These are phyloP conservation scores for Papilio elwesi DNA, from an alignment of 2,888 invertebrate species.

Conservation along the genomic window DNA sequence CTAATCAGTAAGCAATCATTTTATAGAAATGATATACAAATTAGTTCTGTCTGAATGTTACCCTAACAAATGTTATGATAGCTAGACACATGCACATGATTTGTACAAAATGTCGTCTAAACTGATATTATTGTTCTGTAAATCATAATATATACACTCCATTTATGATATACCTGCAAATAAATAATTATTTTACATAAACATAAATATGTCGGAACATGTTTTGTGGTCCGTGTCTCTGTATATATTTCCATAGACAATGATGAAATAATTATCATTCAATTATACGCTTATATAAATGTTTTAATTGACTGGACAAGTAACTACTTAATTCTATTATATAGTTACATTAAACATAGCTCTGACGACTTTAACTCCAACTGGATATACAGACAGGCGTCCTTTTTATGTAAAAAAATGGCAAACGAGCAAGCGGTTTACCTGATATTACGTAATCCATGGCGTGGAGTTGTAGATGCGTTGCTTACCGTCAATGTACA, in stretches of 20 bases:
- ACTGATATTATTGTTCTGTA: constrained; percentile 13
- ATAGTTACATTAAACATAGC: too few relatives aligned
- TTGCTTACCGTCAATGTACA: too few relatives aligned
- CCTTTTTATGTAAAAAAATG: too few relatives aligned
- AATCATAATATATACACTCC: background rate
- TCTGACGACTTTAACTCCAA: too few relatives aligned
- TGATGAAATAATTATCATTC: background rate
- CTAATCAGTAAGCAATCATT: background rate
- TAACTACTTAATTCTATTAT: background rate
- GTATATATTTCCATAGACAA: background rate
- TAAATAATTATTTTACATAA: background rate
- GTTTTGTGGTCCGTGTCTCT: background rate
- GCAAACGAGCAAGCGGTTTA: too few relatives aligned
- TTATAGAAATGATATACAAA: background rate
- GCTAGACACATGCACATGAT: background rate
- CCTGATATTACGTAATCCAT: too few relatives aligned
- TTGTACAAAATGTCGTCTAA: constrained; percentile 20
- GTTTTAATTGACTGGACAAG: background rate
- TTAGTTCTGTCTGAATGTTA: background rate
- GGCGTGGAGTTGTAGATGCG: too few relatives aligned
- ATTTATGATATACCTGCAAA: background rate
- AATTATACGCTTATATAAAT: constrained; percentile 1
- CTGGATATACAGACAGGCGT: too few relatives aligned
- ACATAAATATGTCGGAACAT: constrained; percentile 2
- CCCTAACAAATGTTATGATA: constrained; percentile 2